Percentiles rank a stretch among this genome's conserved stretches.
These are phyloP conservation scores for Saguinus imperator DNA, from an alignment of 2,113 vertebrate genomes.

Conservation along the genomic window DNA sequence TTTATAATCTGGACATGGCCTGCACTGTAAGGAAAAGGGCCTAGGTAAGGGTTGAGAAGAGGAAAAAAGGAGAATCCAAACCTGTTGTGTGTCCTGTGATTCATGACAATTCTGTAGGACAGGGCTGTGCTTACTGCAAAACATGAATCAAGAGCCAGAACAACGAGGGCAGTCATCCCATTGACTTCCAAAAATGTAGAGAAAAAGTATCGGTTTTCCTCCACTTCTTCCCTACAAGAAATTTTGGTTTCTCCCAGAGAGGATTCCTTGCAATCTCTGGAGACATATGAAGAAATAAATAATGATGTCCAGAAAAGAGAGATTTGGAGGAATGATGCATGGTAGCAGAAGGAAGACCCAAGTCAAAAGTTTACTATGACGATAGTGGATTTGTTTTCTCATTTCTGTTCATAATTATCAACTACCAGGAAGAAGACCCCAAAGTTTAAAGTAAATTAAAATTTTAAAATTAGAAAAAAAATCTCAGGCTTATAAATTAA, in stretches of 20 bases:
- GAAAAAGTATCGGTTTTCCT: neutral
- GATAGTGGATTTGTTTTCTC: neutral
- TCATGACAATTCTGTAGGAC: neutral
- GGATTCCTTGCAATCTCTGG: neutral
- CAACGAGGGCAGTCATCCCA: neutral
- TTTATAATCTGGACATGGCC: accelerated
- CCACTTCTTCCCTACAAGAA: neutral
- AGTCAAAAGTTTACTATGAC: neutral
- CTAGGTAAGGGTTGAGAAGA: neutral
- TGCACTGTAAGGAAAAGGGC: neutral
- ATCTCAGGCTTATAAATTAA: neutral
- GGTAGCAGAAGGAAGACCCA: neutral
- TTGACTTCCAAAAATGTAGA: neutral
- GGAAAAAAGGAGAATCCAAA: neutral
- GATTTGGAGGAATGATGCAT: neutral
- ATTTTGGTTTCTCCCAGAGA: no score
- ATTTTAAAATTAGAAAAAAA: neutral
- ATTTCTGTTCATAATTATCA: neutral
- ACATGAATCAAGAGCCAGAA: neutral
- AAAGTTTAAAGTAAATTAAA: neutral
- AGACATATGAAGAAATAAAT: neutral
- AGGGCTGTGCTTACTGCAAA: neutral
- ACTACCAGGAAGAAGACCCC: neutral
- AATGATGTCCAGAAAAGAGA: neutral
- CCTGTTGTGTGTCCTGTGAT: neutral